Evolutionary conservation across 2,113 vertebrate species (phyloP).

Genomic region (Callipepla californica): DNA sequence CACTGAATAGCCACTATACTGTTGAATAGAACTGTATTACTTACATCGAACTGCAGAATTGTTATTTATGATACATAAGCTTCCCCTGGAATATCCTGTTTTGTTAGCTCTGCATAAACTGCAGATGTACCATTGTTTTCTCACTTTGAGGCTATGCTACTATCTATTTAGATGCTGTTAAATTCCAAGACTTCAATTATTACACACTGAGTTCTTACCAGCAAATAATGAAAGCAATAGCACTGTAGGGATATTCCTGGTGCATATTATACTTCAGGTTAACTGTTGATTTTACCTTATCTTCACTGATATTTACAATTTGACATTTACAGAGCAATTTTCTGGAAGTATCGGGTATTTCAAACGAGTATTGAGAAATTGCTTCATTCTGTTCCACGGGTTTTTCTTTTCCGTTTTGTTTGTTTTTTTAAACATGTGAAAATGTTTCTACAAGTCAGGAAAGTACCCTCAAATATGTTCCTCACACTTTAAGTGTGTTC

Average conservation of each 20-base stretch:
- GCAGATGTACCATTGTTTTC: neutral
- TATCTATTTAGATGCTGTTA: neutral
- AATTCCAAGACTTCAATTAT: accelerated
- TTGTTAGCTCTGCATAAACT: neutral
- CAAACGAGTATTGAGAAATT: conserved; percentile 35
- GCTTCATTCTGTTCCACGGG: neutral
- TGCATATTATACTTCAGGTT: neutral
- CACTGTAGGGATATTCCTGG: neutral
- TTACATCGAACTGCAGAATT: neutral
- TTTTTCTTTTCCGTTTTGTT: no score
- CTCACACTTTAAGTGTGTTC: neutral
- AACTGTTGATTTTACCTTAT: neutral
- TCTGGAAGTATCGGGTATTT: neutral
- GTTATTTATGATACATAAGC: neutral
- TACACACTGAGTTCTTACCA: neutral
- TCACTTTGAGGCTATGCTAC: neutral
- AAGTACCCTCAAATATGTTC: neutral
- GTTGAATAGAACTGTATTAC: neutral
- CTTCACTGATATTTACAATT: neutral
- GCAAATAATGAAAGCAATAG: neutral
- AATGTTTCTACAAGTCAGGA: neutral
- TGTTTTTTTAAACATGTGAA: accelerated
- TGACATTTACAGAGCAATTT: conserved; percentile 11
- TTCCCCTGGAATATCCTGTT: neutral
- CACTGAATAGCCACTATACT: neutral